Base-by-base conservation (phyloP, 2,113 vertebrate genomes). In the Polypterus bichir region DNA sequence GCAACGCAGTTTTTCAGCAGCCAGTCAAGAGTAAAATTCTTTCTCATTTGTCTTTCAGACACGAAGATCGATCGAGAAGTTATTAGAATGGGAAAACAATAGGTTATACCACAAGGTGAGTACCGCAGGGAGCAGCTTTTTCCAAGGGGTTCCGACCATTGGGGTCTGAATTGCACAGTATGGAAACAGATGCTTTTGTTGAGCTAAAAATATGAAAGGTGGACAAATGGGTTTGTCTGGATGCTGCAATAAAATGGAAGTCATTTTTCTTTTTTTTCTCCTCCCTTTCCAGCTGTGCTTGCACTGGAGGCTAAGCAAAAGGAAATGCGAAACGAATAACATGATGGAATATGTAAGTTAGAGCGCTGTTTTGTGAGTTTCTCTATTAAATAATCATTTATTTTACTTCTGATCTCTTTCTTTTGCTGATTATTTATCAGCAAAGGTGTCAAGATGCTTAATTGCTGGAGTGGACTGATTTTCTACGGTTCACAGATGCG, bases 131-230 rank as follows among this genome's bases (percentile, higher is more conserved):
- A 82, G 89, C 85, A 81, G 77, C 84, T 84, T 67, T 54, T 59
- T 59, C 53, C 58, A 78, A 61, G 72, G 78, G 76, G 74, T 70
- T 84, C 82, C 65, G 80, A 84, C 87, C 83, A 83, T 76, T 81
- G 86, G 77, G 79, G 81, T 79, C 82, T 91, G 91, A 96, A 91
- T 89, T 89, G 86, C 92, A 86, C 94, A 97, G 96, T 98, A 97
- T 98, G 93, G 96, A 92, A 97, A 98, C 96, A 97, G 96, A 97
- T 98, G 96, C 93, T 97, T 98, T 97, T 96, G 93, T 98, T 97
- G 89, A 82, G 83, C 89, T 77, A 88, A 87, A 94, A 93, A 94
- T 92, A 93, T 94, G 90, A 96, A 96, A 94, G 88, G 87, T 85
- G 91, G 89, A 91, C 85, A 80, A 86, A 88, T 91, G 91, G 87